These are phyloP conservation scores for Noctua pronuba DNA, from an alignment of 2,888 invertebrate genomes.

Conservation along the genomic window DNA sequence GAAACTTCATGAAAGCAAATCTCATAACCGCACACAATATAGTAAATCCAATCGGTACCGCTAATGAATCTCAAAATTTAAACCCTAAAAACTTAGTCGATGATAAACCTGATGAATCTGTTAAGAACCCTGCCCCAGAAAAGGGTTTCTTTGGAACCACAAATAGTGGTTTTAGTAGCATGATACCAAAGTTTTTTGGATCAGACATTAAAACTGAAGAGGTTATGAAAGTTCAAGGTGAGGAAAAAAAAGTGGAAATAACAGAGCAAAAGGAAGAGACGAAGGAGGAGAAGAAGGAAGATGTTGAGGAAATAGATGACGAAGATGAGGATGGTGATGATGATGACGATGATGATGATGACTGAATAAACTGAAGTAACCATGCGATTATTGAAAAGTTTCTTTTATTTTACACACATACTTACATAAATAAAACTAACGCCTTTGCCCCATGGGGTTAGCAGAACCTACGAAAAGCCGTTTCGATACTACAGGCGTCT, in stretches of 20 bases:
- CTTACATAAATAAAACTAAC: background rate
- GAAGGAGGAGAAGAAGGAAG: background rate
- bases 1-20: background rate
- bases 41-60: background rate
- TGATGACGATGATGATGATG: background rate
- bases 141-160: background rate
- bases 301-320: background rate
- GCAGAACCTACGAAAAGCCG: background rate
- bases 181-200: background rate
- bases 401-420: background rate
- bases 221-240: conserved; percentile 7
- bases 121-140: background rate
- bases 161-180: background rate
- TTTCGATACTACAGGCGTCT: background rate
- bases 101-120: background rate
- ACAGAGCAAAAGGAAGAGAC: background rate
- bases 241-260: background rate
- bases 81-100: background rate
- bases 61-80: background rate
- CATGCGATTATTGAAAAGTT: background rate
- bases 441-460: background rate
- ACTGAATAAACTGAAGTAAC: conserved; percentile 34
- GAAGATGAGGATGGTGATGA: conserved; percentile 12
- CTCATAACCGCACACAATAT: background rate
- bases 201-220: background rate